Evolutionary conservation across 23 tunicate species (phyloP), one percentile per base, ranked within the genome.

Genomic region (Phallusia fumigata): DNA sequence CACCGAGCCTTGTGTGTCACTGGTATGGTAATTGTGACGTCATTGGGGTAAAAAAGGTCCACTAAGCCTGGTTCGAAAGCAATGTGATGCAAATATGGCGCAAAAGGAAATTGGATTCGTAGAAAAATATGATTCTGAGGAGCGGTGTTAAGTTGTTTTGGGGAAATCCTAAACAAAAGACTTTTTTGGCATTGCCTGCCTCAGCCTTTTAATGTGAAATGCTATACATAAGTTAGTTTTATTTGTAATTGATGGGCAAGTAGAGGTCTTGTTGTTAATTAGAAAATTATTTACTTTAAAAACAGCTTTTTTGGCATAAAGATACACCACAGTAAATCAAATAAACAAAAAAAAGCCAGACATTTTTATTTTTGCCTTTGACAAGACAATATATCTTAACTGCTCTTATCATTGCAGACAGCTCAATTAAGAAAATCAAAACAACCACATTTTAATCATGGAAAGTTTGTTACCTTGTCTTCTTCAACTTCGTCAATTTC

Each of bases 401-500:
- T n/a, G n/a, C n/a, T n/a, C n/a, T n/a, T n/a, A n/a, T n/a, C n/a
- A n/a, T n/a, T n/a, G n/a, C n/a, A n/a, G n/a, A n/a, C n/a, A n/a
- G n/a, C n/a, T n/a, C n/a, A n/a, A n/a, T n/a, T n/a, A n/a, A n/a
- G n/a, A n/a, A n/a, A n/a, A n/a, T n/a, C n/a, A n/a, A n/a, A n/a
- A n/a, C n/a, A n/a, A 74, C 45, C 45, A 10, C 78, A 33, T 35
- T 8, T 58, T 58, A 11, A 6, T 58, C 69, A 58, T 58, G n/a
- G n/a, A n/a, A n/a, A n/a, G n/a, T n/a, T n/a, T n/a, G n/a, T n/a
- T n/a, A n/a, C 69, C 47, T 3, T 3, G 3, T 58, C 73, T 8
- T 80, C 83, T 30, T 26, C 36, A 30, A 52, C 22, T 30, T 52
- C 36, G 8, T 80, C 50, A n/a, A 52, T 19, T 30, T 80, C 83